Conservation (phyloP, 2,888 invertebrate species). For the Lutraria lutraria region DNA sequence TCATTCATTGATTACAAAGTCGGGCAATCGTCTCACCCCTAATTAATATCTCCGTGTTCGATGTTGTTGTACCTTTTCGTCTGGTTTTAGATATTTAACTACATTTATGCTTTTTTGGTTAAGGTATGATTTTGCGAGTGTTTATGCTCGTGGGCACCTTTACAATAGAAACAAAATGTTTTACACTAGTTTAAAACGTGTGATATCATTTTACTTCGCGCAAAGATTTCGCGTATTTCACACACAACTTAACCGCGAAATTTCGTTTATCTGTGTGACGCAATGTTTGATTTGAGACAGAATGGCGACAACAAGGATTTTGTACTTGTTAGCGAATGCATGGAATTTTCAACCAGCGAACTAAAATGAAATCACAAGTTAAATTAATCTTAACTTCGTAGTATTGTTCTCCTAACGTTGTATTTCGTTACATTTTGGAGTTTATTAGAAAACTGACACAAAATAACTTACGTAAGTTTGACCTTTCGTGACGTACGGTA, state of each 20-base stretch:
- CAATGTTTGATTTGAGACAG: background rate
- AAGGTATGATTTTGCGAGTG: background rate
- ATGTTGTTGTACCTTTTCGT: background rate
- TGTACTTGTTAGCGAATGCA: background rate
- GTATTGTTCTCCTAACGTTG: background rate
- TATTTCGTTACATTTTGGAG: background rate
- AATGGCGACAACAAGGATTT: background rate
- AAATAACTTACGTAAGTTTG: background rate
- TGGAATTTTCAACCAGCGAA: background rate
- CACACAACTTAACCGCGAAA: background rate
- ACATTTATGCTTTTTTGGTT: background rate
- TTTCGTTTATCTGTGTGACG: background rate
- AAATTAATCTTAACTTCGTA: background rate
- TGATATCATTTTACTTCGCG: background rate
- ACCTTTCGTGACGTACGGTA: background rate
- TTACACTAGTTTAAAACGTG: background rate
- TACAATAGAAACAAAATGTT: background rate
- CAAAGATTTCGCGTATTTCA: background rate
- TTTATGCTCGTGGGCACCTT: background rate
- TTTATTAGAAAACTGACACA: background rate
- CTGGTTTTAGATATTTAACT: background rate
- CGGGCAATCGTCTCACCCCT: background rate
- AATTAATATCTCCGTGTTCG: background rate
- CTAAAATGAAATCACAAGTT: background rate
- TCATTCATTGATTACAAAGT: background rate